These are phyloP conservation scores for Crotalus viridis DNA, from an alignment of 2,113 vertebrate genomes.

Conservation along the genomic window DNA sequence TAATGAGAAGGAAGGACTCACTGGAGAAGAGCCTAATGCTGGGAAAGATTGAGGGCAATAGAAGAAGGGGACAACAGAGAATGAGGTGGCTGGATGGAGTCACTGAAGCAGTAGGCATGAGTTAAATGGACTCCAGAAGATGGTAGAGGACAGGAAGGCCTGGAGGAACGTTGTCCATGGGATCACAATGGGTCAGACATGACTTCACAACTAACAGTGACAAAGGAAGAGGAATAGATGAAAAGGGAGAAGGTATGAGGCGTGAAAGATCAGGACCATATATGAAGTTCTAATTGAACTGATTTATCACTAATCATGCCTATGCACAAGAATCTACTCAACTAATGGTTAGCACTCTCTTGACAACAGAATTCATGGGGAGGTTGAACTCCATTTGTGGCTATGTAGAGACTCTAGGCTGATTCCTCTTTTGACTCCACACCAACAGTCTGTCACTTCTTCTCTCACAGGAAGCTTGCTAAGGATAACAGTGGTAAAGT, in stretches of 20 bases:
- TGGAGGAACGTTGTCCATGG: too few species aligned
- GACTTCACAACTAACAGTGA: too few species aligned
- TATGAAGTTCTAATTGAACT: background rate
- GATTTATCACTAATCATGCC: background rate
- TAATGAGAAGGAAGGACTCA: too few species aligned
- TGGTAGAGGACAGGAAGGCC: too few species aligned
- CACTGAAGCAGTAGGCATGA: too few species aligned
- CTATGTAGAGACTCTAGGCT: background rate
- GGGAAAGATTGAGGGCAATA: too few species aligned
- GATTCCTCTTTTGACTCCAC: background rate
- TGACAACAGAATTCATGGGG: background rate
- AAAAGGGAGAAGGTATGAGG: background rate
- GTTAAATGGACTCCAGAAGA: too few species aligned
- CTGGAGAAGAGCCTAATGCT: too few species aligned
- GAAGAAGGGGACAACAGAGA: too few species aligned
- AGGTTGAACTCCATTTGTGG: background rate
- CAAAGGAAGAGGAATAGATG: background rate
- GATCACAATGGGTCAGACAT: too few species aligned
- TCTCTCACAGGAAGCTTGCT: background rate
- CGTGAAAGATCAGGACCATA: background rate
- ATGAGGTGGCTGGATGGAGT: too few species aligned
- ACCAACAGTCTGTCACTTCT: background rate
- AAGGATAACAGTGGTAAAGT: background rate
- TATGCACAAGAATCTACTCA: background rate
- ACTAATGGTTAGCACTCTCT: background rate